Conservation (phyloP, 2,888 invertebrate genomes). For the Ophioninae sp. region DNA sequence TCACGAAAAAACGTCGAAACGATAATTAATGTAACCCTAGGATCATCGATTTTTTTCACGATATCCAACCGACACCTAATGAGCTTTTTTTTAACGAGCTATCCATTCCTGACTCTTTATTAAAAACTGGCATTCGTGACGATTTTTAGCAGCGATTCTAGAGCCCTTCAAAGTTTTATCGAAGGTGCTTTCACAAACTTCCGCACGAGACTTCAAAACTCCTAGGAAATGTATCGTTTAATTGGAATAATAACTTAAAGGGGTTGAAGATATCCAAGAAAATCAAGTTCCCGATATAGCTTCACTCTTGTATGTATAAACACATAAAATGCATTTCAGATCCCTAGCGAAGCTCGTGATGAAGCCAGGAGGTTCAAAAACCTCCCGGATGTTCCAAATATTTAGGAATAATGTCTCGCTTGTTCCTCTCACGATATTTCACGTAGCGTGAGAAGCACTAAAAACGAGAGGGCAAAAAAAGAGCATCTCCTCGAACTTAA, state of each 20-base stretch:
- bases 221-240: background rate
- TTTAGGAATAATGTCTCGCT: slow-evolving; percentile 57
- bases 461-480: slow-evolving; percentile 1
- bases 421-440: slow-evolving; percentile 9
- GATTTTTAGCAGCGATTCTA: background rate
- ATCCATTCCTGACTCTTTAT: background rate
- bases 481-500: background rate
- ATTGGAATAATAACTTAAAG: background rate
- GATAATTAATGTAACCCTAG: too few relatives aligned
- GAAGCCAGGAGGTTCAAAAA: slow-evolving; percentile 66
- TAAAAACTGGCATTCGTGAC: background rate
- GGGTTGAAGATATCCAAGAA: background rate
- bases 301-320: background rate
- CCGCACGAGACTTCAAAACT: background rate
- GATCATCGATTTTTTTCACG: too few relatives aligned
- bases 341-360: background rate
- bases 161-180: background rate
- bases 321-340: slow-evolving; percentile 24
- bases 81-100: background rate
- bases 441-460: background rate
- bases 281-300: background rate
- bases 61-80: too few relatives aligned
- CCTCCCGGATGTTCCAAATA: slow-evolving; percentile 65
- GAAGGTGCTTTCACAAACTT: background rate
- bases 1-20: too few relatives aligned